Evolutionary conservation across 1,140 invertebrate species (phyloP).

Genomic region (Lucilia sericata): DNA sequence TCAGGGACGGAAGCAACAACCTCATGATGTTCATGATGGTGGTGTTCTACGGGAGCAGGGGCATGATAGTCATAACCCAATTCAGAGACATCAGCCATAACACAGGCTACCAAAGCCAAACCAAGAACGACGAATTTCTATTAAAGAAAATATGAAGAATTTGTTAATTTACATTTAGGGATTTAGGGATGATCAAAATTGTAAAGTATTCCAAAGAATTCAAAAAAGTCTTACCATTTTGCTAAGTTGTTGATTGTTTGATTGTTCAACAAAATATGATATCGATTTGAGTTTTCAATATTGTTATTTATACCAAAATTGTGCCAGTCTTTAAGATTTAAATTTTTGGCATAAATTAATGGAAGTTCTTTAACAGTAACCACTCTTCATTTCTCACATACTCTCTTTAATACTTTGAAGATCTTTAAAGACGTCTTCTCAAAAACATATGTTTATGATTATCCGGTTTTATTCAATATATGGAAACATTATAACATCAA

Average conservation of each 20-base stretch:
- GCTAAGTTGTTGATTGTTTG: background rate
- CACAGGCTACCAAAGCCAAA: constrained; percentile 43
- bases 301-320: constrained; percentile 15
- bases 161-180: background rate
- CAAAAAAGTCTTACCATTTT: constrained; percentile 10
- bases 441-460: no score
- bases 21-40: background rate
- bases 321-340: background rate
- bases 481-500: no score
- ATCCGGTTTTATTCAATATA: no score
- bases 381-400: no score
- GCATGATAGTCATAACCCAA: constrained; percentile 45
- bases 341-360: background rate
- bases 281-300: background rate
- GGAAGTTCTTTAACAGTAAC: background rate
- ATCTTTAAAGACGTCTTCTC: no score
- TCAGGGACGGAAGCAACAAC: background rate
- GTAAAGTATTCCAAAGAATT: no score
- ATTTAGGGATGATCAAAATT: no score
- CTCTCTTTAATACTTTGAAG: no score
- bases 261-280: background rate
- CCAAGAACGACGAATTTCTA: constrained; percentile 46
- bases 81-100: constrained; percentile 44
- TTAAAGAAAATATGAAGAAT: background rate
- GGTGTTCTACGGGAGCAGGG: constrained; percentile 24